Evolutionary conservation across 2,797 vertebrate species (phyloP), one percentile per base, ranked within the genome.

Genomic region (Trachops cirrhosus): DNA sequence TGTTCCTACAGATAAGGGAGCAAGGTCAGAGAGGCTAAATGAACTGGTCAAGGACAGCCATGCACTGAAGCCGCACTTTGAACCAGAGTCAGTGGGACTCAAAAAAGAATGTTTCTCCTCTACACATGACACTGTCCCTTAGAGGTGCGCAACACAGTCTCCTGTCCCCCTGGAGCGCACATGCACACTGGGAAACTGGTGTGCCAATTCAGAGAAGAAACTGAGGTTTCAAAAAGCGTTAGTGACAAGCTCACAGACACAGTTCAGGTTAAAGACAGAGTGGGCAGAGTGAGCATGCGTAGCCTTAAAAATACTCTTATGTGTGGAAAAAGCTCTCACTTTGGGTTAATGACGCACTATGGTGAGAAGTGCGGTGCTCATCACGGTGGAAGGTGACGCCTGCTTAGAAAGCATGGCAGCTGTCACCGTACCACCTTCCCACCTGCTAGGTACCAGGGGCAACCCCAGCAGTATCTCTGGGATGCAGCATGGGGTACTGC

Each of bases 181-280:
- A 46, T 82, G 80, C 70, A 57, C 75, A 50, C 16, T 57, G 84
- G 71, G 54, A 87, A 90, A 70, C 37, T 24, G 19, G 24, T n/a
- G 39, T 83, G n/a, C 4, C 74, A 75, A 82, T 34, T 86, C 39
- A 64, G 44, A 86, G 50, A 91, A 88, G 64, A 90, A 95, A 89
- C 50, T 15, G 67, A 90, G 50, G 68, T 80, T 54, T 54, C 24
- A 82, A 75, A 86, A 88, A 48, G 24, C 57, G 24, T n/a, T 39
- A 75, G 18, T 9, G 52, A 82, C 12, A 71, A 73, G n/a, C 7
- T 77, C 37, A 64, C 4, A 32, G 73, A 85, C 16, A 62, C 39
- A 57, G 39, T n/a, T n/a, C 52, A 82, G 34, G 5, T 29, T 11
- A 77, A 91, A 52, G 39, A 54, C 8, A 34, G 15, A 59, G 41